Base-by-base conservation (phyloP, 2,797 vertebrate genomes). In the Periophthalmus magnuspinnatus region DNA sequence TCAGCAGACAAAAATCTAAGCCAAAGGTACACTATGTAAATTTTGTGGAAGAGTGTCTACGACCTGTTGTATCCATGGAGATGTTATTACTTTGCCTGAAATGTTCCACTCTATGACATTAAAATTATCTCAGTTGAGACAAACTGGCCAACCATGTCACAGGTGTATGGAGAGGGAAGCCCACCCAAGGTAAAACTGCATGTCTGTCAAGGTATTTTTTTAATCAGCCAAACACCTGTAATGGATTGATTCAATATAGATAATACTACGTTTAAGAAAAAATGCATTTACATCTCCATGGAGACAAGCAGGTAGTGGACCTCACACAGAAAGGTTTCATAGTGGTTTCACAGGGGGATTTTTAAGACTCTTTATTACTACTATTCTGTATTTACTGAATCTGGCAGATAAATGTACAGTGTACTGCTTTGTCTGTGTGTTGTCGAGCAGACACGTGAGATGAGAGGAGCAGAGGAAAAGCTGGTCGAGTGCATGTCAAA, bases 381-480 rank as follows among this genome's bases (percentile, higher is more conserved):
- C 47, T n/a, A 8, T 52, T 3, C 3, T 54, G 50, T 55, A 22
- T 22, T 55, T 22, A 55, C 21, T 24, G 21, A 22, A 55, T 55
- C 52, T 22, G 21, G 22, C 21, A 55, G 22, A 55, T 22, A 55
- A 22, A 55, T 17, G 48, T n/a, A 50, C 11, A 11, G 4, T 8
- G 17, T 19, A 7, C 6, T n/a, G 19, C 9, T 55, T 21, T 13
- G 1, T 32, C 24, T 32, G 2, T 28, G 6, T 32, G 24, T 66
- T 58, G 10, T 34, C 74, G 72, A 86, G 74, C 78, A 84, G 81
- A 83, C 84, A 87, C 70, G 13, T 41, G 10, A 41, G 9, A 41
- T 41, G 28, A 38, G 76, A 63, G 45, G 9, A 52, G 75, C 74
- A 75, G 62, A 80, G 71, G 67, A 78, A 78, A 45, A 76, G 22